These are phyloP conservation scores for Nephrotoma guestfalica DNA, from an alignment of 2,888 invertebrate species.

Conservation along the genomic window DNA sequence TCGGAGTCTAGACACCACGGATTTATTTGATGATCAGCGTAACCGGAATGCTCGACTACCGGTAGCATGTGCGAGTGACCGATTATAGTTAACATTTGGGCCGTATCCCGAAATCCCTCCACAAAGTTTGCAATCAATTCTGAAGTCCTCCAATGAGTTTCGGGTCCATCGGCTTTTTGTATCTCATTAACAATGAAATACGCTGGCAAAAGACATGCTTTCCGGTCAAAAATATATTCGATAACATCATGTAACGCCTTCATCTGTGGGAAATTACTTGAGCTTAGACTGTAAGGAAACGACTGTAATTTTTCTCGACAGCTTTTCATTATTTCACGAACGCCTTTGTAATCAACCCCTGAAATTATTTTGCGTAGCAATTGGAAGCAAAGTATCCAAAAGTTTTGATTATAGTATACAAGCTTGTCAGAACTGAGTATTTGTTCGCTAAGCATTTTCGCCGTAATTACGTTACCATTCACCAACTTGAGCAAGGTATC, in stretches of 20 bases:
- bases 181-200: constrained; percentile 94
- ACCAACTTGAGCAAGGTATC: constrained; percentile 62
- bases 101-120: constrained; percentile 82
- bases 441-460: constrained; percentile 74
- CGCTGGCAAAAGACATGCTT: constrained; percentile 81
- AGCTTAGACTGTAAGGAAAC: constrained; percentile 63
- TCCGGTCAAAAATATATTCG: constrained; percentile 80
- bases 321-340: constrained; percentile 83
- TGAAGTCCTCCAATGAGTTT: constrained; percentile 81
- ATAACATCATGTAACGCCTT: constrained; percentile 69
- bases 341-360: constrained; percentile 91
- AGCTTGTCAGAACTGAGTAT: constrained; percentile 72
- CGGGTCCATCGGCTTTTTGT: constrained; percentile 42
- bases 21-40: constrained; percentile 77
- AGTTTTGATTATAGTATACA: constrained; percentile 63
- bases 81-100: constrained; percentile 91
- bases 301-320: constrained; percentile 79
- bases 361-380: constrained; percentile 74
- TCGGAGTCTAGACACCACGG: constrained; percentile 87
- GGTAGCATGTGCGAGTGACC: constrained; percentile 85
- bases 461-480: constrained; percentile 52
- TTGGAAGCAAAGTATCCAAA: constrained; percentile 81
- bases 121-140: constrained; percentile 75
- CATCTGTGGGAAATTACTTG: constrained; percentile 66
- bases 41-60: constrained; percentile 84